These are phyloP conservation scores for Eristalinus sepulchralis DNA, from an alignment of 2,888 invertebrate genomes.

Conservation along the genomic window DNA sequence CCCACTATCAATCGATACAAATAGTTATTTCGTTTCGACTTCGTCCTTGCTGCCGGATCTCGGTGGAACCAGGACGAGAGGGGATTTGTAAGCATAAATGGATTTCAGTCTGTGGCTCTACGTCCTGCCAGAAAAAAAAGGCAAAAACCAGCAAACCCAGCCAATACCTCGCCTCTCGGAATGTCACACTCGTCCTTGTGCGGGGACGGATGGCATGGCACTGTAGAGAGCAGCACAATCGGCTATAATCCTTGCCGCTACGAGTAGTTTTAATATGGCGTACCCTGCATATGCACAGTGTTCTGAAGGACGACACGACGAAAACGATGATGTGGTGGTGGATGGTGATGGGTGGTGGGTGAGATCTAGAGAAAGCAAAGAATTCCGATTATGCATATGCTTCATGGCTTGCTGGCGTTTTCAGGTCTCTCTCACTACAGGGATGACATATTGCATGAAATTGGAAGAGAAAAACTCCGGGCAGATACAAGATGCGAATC, in stretches of 20 bases:
- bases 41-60: conserved; percentile 19
- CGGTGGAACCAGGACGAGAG: neutral
- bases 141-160: neutral
- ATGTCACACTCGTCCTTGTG: neutral
- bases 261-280: conserved; percentile 43
- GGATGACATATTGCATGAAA: conserved; percentile 48
- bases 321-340: too few relatives aligned
- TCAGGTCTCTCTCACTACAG: conserved; percentile 29
- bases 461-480: conserved; percentile 5
- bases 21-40: conserved; percentile 39
- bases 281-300: conserved; percentile 34
- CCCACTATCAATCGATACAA: conserved; percentile 35
- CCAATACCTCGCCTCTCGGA: neutral
- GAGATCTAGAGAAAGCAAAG: neutral
- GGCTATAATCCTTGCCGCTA: conserved; percentile 39
- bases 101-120: neutral
- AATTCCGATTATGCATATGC: conserved; percentile 55
- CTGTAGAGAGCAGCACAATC: conserved; percentile 5
- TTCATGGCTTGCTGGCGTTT: conserved; percentile 46
- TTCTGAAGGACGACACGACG: conserved; percentile 12
- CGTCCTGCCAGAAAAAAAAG: neutral
- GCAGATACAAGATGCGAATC: conserved; percentile 44
- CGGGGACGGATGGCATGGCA: neutral
- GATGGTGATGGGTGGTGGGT: neutral
- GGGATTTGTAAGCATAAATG: conserved; percentile 15